Evolutionary conservation across 2,888 invertebrate genomes (phyloP).

Genomic region (Muscina levida): DNA sequence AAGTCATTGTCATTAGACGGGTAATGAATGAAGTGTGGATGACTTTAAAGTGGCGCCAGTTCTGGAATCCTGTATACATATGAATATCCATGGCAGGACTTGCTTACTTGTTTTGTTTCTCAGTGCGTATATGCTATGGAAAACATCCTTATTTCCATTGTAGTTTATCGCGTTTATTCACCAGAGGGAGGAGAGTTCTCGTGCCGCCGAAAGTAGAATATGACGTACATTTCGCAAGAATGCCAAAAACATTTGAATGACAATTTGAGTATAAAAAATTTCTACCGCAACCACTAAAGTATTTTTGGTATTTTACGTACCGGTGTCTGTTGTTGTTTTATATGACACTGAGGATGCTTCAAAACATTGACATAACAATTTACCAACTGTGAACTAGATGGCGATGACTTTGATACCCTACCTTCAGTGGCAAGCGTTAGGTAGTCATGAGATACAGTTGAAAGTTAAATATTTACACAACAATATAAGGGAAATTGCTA

Average conservation of each 20-base stretch:
- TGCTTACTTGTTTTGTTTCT: conserved; percentile 16
- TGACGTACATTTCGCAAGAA: conserved; percentile 54
- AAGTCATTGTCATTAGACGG: conserved; percentile 62
- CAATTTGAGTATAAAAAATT: conserved; percentile 61
- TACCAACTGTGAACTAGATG: conserved; percentile 41
- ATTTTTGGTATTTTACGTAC: conserved; percentile 60
- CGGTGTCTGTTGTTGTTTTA: conserved; percentile 55
- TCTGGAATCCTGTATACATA: conserved; percentile 28
- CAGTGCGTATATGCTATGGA: conserved; percentile 19
- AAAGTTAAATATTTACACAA: no score
- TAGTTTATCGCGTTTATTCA: neutral
- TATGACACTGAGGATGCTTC: conserved; percentile 53
- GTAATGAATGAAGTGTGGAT: conserved; percentile 64
- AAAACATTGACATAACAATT: conserved; percentile 50
- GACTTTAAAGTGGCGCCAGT: conserved; percentile 65
- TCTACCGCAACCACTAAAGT: conserved; percentile 68
- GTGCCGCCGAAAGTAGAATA: conserved; percentile 8
- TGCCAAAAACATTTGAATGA: conserved; percentile 58
- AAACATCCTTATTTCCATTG: conserved; percentile 19
- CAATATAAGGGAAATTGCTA: no score
- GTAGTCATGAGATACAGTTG: no score
- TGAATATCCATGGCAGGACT: neutral
- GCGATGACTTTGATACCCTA: conserved; percentile 36
- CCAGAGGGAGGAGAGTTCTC: neutral
- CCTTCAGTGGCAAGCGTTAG: neutral